Conservation (phyloP, 2,113 vertebrate species). For the Sarotherodon lohbergeri region DNA sequence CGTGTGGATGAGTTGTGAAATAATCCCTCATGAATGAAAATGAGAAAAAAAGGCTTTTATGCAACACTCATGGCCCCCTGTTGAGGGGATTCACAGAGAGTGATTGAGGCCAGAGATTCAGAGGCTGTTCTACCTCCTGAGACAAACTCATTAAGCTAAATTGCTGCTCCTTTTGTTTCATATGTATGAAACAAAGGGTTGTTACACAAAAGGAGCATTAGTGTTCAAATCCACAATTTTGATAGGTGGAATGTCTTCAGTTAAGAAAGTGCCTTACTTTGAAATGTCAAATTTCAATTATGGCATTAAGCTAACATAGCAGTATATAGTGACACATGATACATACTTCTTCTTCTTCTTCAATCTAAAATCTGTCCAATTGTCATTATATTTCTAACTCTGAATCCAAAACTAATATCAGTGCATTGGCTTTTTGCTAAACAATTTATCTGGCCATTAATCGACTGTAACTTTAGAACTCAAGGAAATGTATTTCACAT, state of each 20-base stretch:
- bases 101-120: slow-evolving; percentile 8
- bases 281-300: background rate
- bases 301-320: background rate
- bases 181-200: background rate
- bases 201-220: background rate
- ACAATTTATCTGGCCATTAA: background rate
- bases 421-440: background rate
- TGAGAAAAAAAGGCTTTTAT: slow-evolving; percentile 17
- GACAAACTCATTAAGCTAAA: slow-evolving; percentile 7
- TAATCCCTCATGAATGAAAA: slow-evolving; percentile 57
- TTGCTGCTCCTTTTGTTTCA: background rate
- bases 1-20: slow-evolving; percentile 55
- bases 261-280: background rate
- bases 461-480: background rate
- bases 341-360: background rate
- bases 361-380: background rate
- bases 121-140: background rate
- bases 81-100: slow-evolving; percentile 12
- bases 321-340: background rate
- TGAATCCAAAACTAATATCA: background rate
- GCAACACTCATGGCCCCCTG: background rate
- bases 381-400: background rate
- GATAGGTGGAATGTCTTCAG: background rate
- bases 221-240: background rate
- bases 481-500: background rate